Percentiles rank a stretch among this genome's conserved stretches.
Conservation (phyloP, 2,797 vertebrate genomes). For the Gambusia yucatana region DNA sequence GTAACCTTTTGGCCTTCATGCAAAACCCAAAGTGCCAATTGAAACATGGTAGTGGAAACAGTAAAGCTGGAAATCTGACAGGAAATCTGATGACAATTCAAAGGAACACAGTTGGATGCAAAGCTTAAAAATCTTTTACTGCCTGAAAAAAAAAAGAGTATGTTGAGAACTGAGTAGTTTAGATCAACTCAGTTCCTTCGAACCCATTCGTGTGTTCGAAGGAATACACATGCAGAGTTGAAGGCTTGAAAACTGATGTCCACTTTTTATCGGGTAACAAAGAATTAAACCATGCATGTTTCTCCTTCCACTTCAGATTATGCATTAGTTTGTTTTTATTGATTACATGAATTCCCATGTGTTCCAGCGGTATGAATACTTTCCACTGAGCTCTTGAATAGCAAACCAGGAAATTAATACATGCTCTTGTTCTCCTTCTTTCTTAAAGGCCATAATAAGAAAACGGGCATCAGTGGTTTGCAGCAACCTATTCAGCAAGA, state of each 20-base stretch:
- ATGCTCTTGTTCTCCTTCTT: slow-evolving; percentile 57
- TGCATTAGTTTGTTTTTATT: background rate
- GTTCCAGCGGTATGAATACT: background rate
- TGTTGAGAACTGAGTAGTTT: background rate
- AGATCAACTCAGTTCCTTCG: background rate
- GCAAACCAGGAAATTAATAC: slow-evolving; percentile 52
- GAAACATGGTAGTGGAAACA: background rate
- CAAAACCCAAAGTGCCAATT: background rate
- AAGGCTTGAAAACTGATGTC: background rate
- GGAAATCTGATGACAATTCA: background rate
- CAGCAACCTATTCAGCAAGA: slow-evolving; percentile 59
- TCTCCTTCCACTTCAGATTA: background rate
- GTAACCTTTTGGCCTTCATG: background rate
- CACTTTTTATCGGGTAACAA: background rate
- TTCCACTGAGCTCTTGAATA: slow-evolving; percentile 13
- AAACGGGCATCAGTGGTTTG: slow-evolving; percentile 45
- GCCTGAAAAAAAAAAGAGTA: background rate
- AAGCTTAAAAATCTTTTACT: background rate
- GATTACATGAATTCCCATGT: background rate
- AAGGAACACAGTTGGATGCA: background rate
- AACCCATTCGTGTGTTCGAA: background rate
- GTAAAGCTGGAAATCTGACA: background rate
- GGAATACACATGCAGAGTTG: background rate
- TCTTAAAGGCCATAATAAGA: slow-evolving; percentile 53
- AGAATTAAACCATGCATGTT: background rate